Evolutionary conservation across 2,797 vertebrate genomes (phyloP), one percentile per base, ranked within the genome.

Genomic region (Iguana delicatissima): DNA sequence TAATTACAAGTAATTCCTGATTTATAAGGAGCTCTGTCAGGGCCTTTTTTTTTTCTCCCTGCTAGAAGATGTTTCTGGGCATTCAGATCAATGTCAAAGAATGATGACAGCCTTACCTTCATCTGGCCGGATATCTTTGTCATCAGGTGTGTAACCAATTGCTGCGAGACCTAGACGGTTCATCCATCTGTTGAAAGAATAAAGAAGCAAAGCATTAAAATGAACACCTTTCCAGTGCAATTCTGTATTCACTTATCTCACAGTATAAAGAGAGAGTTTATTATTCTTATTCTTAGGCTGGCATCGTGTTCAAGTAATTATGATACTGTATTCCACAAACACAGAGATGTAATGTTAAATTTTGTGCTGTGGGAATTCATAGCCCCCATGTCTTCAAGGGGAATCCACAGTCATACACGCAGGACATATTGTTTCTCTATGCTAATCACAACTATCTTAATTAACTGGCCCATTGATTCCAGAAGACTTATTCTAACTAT

Each of bases 121-220:
- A 94, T 98, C 98, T 14, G 98, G 98, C 91, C 98, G 97, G 88
- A 97, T 97, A 93, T 98, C 98, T 94, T 98, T 98, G 93, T 98
- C 98, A 91, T 98, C 98, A 50, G 98, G 98, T 69, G 98, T 98
- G 95, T 98, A 99, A 83, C 98, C 98, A 88, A 98, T 98, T 76
- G 98, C 98, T 93, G 98, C 98, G 0, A 98, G 96, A 7, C 98
- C 98, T 73, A 98, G 96, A 22, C 98, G 97, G 90, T 98, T 98
- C 98, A 99, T 98, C 98, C 98, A 99, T 93, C 98, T 99, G 89
- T 72, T 6, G 92, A 92, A 4, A 88, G 7, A 86, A 86, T 90
- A 89, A 91, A 0, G 2, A 89, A 72, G 50, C 6, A 92, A 86
- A 13, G 5, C 50, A 29, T 72, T 57, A 86, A 89, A 91, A 64